Conservation (phyloP, 2,888 invertebrate genomes). For the Xestia sexstrigata region DNA sequence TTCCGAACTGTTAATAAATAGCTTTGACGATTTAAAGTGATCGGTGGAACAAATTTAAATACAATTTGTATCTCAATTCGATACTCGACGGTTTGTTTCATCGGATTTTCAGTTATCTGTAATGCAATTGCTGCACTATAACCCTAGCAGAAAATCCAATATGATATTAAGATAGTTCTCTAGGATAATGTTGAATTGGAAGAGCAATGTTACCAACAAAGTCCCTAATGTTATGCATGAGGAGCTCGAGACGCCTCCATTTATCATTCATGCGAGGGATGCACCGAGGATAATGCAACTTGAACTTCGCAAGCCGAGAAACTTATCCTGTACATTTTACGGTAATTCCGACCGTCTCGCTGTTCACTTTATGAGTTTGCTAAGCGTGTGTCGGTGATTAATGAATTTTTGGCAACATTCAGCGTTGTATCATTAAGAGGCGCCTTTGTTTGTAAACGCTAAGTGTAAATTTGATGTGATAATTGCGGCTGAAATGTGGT, state of each 20-base stretch:
- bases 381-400: constrained; percentile 57
- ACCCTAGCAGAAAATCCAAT: constrained; percentile 16
- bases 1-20: constrained; percentile 9
- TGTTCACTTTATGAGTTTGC: constrained; percentile 46
- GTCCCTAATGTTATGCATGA: constrained; percentile 63
- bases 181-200: constrained; percentile 33
- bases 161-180: constrained; percentile 24
- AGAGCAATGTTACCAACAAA: constrained; percentile 55
- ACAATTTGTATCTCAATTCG: constrained; percentile 21
- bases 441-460: constrained; percentile 50
- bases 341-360: constrained; percentile 41
- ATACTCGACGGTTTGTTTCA: not conserved
- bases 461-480: constrained; percentile 51
- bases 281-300: constrained; percentile 62
- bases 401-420: constrained; percentile 60
- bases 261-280: constrained; percentile 66
- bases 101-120: constrained; percentile 4
- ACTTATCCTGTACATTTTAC: constrained; percentile 50
- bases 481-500: constrained; percentile 50
- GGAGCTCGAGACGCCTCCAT: constrained; percentile 56
- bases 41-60: constrained; percentile 18
- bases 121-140: constrained; percentile 21
- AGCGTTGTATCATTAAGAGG: constrained; percentile 45
- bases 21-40: constrained; percentile 25
- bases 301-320: constrained; percentile 47